Evolutionary conservation across 1,140 invertebrate genomes (phyloP), one percentile per base, ranked within the genome.

Genomic region (Psix sp.): DNA sequence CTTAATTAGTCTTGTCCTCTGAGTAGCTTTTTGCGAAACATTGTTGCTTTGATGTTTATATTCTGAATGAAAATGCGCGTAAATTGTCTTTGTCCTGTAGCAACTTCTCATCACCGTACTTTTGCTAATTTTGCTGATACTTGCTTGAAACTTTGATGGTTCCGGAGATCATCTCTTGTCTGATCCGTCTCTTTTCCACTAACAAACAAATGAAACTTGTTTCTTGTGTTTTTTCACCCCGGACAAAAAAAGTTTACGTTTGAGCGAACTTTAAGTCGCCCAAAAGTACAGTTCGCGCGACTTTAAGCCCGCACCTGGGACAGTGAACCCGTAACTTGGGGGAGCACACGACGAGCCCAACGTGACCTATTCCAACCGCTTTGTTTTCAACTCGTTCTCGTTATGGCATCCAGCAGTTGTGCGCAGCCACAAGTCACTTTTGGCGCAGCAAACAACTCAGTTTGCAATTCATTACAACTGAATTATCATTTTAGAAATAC

Each of bases 381-480:
- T 70, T 70, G 48, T 70, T 60, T 60, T 35, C 24, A 48, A 54
- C 46, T 60, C 48, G 48, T 13, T 29, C 10, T 33, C 33, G 46
- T 26, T 39, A 29, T 39, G 21, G 52, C 35, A 48, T 42, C 36
- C 35, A 51, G 52, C 45, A 49, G 52, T 56, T 57, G 31, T 45
- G 33, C 39, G 26, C 65, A 24, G 46, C 49, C 45, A 68, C 65
- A 68, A 68, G 59, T 68, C 65, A 68, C 65, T 68, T 68, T 68
- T 54, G 65, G 59, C 65, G 39, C 13, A 59, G 59, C 54, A 68
- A 68, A 68, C 54, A 59, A 59, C 38, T 0, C 36, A 59, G 54
- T 67, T 57, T 45, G 46, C 31, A 59, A 68, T 68, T 52, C 65
- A 45, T 59, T 56, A 38, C 48, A 70, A 40, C 48, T 36, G 33